phyloP scores from a whole-genome alignment of 2,888 invertebrate species.

The Netelia virgata region DNA sequence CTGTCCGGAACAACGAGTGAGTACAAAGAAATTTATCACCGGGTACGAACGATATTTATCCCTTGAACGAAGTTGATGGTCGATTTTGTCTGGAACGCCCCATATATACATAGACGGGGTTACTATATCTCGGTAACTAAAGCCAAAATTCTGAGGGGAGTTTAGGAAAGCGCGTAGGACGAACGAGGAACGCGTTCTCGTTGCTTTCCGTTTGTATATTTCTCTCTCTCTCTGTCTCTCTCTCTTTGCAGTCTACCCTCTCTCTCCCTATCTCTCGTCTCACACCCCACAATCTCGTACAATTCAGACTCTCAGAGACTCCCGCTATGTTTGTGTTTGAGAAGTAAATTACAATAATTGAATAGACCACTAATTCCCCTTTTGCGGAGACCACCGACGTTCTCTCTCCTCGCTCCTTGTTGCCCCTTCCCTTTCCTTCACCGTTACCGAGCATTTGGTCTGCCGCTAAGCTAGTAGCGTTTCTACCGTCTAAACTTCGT shows the following conservation, averaged over 20 bases:
- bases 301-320: constrained; percentile 61
- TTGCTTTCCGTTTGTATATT: constrained; percentile 12
- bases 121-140: constrained; percentile 5
- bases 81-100: too few relatives aligned
- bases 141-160: constrained; percentile 49
- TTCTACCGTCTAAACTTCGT: constrained; percentile 3
- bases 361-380: constrained; percentile 83
- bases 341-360: constrained; percentile 84
- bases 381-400: constrained; percentile 65
- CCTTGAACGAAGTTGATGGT: too few relatives aligned
- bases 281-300: constrained; percentile 25
- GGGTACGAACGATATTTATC: too few relatives aligned
- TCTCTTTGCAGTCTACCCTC: constrained; percentile 5
- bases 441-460: constrained; percentile 1
- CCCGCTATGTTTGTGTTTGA: constrained; percentile 82
- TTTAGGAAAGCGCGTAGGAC: constrained; percentile 30
- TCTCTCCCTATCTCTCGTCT: constrained; percentile 33
- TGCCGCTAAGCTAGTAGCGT: constrained; percentile 10
- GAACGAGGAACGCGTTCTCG: constrained; percentile 22
- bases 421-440: constrained; percentile 42
- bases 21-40: not conserved
- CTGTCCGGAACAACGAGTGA: too few relatives aligned
- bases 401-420: constrained; percentile 35
- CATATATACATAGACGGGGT: constrained; percentile 7
- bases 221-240: constrained; percentile 4